phyloP scores from a whole-genome alignment of 1,140 invertebrate genomes.

The Drosophila eugracilis region DNA sequence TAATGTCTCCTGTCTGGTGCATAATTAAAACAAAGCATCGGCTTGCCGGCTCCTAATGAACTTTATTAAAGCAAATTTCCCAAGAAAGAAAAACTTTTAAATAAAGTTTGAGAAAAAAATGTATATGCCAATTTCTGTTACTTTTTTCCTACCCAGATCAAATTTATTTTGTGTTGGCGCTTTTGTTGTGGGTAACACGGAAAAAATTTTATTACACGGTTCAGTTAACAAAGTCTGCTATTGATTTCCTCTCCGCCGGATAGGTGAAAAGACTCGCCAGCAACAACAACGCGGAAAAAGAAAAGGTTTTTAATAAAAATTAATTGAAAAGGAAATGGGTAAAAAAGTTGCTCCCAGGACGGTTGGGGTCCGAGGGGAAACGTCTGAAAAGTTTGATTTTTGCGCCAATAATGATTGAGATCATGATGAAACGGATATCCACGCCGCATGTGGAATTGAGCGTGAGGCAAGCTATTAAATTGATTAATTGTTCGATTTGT shows the following conservation, averaged over 20 bases:
- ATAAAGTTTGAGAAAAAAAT: conserved; percentile 53
- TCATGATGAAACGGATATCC: conserved; percentile 8
- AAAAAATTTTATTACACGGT: conserved; percentile 66
- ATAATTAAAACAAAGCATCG: conserved; percentile 72
- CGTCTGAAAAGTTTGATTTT: conserved; percentile 66
- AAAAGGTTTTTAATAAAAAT: conserved; percentile 67
- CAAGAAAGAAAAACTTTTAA: conserved; percentile 40
- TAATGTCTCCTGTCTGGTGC: conserved; percentile 55
- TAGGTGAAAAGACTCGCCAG: conserved; percentile 24
- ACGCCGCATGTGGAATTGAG: conserved; percentile 20
- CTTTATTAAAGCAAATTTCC: conserved; percentile 50
- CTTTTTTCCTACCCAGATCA: conserved; percentile 9
- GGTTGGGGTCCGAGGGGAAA: conserved; percentile 6
- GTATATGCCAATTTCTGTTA: conserved; percentile 66
- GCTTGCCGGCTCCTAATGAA: conserved; percentile 52
- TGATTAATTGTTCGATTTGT: conserved; percentile 40
- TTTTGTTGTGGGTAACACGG: conserved; percentile 19
- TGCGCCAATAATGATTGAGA: conserved; percentile 19
- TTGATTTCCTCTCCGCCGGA: conserved; percentile 53
- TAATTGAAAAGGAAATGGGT: conserved; percentile 69
- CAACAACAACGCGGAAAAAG: conserved; percentile 13
- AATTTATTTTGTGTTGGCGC: not conserved
- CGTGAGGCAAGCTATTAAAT: conserved; percentile 29
- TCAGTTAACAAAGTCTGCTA: conserved; percentile 70
- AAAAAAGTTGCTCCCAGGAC: conserved; percentile 1